A percentile compares a stretch with the other conserved stretches of the same genome.
These are phyloP conservation scores for Mustela nigripes DNA, from an alignment of 2,113 vertebrate species.

Conservation along the genomic window DNA sequence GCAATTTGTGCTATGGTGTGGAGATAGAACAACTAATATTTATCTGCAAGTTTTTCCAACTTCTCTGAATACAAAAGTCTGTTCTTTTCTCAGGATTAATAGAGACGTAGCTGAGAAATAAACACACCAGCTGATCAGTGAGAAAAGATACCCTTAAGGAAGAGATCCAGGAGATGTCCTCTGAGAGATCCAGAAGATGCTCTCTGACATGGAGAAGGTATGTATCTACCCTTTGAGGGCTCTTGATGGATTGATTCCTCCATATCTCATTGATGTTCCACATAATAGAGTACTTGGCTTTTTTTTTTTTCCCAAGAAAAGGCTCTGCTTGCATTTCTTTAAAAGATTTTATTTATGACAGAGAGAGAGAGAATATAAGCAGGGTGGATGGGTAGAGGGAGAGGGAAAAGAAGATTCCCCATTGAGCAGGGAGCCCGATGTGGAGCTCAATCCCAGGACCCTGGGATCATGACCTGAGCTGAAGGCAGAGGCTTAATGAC, in stretches of 20 bases:
- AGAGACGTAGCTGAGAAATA: neutral
- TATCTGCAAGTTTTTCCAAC: neutral
- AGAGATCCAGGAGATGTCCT: too few species aligned
- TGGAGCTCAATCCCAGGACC: too few species aligned
- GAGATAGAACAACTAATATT: neutral
- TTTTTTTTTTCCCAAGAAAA: neutral
- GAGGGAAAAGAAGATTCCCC: too few species aligned
- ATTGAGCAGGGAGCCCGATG: too few species aligned
- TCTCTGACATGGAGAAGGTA: neutral
- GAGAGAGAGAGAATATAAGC: too few species aligned
- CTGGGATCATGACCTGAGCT: too few species aligned
- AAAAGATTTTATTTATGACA: too few species aligned
- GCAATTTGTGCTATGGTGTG: too few species aligned
- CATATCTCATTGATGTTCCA: too few species aligned
- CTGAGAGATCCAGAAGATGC: rapidly evolving
- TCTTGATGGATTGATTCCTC: neutral
- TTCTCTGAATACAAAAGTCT: neutral
- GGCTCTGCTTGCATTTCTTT: too few species aligned
- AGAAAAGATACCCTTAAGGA: neutral
- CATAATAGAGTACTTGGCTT: neutral
- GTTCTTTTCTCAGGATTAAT: neutral
- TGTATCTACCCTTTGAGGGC: neutral
- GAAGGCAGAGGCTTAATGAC: too few species aligned
- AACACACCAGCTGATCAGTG: neutral
- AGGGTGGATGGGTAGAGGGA: too few species aligned